A percentile compares a stretch with the other conserved stretches of the same genome.
Conservation (phyloP, 2,113 vertebrate genomes). For the Cyprinodon brontotheroides region DNA sequence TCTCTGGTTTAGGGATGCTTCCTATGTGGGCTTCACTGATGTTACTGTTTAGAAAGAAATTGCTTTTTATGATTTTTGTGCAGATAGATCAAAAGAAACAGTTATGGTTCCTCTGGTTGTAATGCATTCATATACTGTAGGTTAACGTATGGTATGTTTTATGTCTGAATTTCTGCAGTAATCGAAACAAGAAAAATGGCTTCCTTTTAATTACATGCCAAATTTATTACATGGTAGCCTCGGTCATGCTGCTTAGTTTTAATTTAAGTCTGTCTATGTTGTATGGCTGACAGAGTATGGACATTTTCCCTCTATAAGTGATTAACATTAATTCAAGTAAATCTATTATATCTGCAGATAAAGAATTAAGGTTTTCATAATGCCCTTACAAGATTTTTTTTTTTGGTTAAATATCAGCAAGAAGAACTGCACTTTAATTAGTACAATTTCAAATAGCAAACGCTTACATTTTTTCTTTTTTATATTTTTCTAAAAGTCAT, state of each 20-base stretch:
- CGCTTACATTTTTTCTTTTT: neutral
- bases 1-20: constrained; percentile 19
- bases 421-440: neutral
- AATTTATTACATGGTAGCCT: constrained; percentile 1
- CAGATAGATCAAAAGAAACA: neutral
- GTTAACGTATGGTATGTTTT: neutral
- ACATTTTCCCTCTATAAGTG: neutral
- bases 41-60: neutral
- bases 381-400: neutral
- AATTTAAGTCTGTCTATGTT: neutral
- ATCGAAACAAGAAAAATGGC: neutral
- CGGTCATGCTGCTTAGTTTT: neutral
- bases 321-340: neutral
- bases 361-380: no score
- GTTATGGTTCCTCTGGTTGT: constrained; percentile 6
- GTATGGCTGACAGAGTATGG: no score
- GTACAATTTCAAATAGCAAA: neutral
- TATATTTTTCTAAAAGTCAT: neutral
- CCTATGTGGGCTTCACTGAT: neutral
- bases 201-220: neutral
- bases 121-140: neutral
- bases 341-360: no score
- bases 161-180: constrained; percentile 5
- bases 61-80: neutral
- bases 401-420: neutral